Conservation (phyloP, 2,888 invertebrate genomes). For the Scaptomyza flava region DNA sequence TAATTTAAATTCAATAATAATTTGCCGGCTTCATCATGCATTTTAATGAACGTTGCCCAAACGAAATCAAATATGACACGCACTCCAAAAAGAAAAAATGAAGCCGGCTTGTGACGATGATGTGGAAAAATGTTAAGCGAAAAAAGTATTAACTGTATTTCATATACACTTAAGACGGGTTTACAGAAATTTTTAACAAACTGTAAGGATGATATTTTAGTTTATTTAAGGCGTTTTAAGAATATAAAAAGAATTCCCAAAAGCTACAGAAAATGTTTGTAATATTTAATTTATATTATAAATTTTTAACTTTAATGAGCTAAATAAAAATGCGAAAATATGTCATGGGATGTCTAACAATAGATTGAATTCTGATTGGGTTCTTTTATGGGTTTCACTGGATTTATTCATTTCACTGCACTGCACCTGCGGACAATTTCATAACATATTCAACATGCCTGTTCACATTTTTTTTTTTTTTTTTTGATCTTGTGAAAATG, state of each 20-base stretch:
- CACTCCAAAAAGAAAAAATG: conserved; percentile 7
- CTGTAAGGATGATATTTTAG: no score
- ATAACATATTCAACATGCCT: conserved; percentile 37
- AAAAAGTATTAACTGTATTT: neutral
- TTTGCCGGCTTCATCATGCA: conserved; percentile 14
- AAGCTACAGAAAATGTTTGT: no score
- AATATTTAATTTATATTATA: neutral
- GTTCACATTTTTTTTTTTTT: conserved; percentile 28
- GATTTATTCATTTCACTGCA: neutral
- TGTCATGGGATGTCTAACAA: neutral
- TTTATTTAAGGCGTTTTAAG: no score
- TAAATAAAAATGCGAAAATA: neutral
- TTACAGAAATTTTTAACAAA: neutral
- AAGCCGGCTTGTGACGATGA: neutral
- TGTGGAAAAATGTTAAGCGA: neutral
- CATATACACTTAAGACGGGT: neutral
- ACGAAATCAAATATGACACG: conserved; percentile 4
- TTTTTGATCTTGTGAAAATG: conserved; percentile 15
- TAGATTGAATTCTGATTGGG: neutral
- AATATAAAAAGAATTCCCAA: no score
- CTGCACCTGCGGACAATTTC: neutral
- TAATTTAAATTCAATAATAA: conserved; percentile 36
- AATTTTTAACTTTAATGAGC: no score
- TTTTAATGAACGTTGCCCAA: conserved; percentile 7
- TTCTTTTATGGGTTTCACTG: no score